Evolutionary conservation across 2,113 vertebrate species (phyloP).

Genomic region (Proterorhinus semilunaris): DNA sequence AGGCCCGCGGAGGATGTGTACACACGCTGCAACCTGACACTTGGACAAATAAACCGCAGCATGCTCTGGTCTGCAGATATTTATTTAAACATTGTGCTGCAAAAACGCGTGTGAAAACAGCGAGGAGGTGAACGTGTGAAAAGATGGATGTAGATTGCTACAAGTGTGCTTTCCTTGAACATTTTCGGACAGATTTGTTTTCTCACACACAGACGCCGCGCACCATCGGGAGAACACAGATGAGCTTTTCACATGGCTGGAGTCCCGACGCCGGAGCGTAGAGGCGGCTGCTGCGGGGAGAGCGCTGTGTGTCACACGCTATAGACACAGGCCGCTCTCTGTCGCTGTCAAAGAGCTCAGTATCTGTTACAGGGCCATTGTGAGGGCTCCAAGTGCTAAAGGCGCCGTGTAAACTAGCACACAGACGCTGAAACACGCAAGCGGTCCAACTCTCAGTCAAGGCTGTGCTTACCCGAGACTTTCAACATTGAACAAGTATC

Average conservation of each 20-base stretch:
- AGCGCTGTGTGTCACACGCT: constrained; percentile 71
- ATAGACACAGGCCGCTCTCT: constrained; percentile 61
- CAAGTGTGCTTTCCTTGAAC: constrained; percentile 5
- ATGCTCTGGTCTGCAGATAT: constrained; percentile 38
- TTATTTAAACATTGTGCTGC: constrained; percentile 51
- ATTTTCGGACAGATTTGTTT: neutral
- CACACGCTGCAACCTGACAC: constrained; percentile 26
- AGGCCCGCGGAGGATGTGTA: constrained; percentile 33
- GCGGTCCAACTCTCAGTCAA: neutral
- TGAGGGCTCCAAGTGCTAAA: neutral
- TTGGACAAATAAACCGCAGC: constrained; percentile 44
- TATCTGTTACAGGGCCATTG: constrained; percentile 15
- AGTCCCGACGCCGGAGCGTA: constrained; percentile 43
- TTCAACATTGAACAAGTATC: neutral
- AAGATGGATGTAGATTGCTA: neutral
- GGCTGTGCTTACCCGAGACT: neutral
- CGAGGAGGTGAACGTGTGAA: neutral
- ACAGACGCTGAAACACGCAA: neutral
- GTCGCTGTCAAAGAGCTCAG: constrained; percentile 58
- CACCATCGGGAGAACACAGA: constrained; percentile 65
- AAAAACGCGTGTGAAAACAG: constrained; percentile 27
- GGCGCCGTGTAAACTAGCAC: neutral
- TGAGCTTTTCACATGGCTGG: constrained; percentile 59
- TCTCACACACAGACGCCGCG: constrained; percentile 35
- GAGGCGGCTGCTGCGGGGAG: constrained; percentile 59